These are phyloP conservation scores for Buteo buteo DNA, from an alignment of 2,113 vertebrate genomes.

Conservation along the genomic window DNA sequence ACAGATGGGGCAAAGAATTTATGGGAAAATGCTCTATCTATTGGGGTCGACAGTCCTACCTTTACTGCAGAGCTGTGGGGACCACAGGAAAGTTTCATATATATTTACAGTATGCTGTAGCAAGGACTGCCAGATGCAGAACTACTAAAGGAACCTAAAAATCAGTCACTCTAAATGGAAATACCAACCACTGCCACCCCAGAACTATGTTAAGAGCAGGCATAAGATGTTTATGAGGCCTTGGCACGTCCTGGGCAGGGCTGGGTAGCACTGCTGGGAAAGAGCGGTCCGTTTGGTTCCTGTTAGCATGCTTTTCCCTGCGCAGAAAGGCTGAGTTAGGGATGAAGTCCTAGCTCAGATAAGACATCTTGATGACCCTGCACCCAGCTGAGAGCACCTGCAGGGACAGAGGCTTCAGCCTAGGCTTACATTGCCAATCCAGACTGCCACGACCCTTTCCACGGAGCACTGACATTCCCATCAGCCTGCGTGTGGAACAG, in stretches of 20 bases:
- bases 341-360: not conserved
- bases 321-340: not conserved
- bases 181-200: not conserved
- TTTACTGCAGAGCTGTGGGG: not conserved
- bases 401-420: not conserved
- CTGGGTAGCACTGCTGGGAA: not conserved
- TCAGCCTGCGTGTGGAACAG: accelerated
- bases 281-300: not conserved
- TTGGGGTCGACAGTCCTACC: not conserved
- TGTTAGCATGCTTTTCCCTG: not conserved
- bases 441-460: not conserved
- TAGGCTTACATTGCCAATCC: not conserved
- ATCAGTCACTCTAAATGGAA: not conserved
- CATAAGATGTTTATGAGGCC: not conserved
- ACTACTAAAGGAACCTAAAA: not conserved
- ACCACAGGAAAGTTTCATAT: not conserved
- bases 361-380: not conserved
- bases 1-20: not conserved
- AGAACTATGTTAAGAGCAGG: not conserved
- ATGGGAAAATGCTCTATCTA: not conserved
- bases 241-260: not conserved
- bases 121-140: not conserved
- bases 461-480: not conserved
- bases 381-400: not conserved
- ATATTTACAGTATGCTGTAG: not conserved